phyloP scores from a whole-genome alignment of 2,797 vertebrate species.

The Hydrolagus colliei region DNA sequence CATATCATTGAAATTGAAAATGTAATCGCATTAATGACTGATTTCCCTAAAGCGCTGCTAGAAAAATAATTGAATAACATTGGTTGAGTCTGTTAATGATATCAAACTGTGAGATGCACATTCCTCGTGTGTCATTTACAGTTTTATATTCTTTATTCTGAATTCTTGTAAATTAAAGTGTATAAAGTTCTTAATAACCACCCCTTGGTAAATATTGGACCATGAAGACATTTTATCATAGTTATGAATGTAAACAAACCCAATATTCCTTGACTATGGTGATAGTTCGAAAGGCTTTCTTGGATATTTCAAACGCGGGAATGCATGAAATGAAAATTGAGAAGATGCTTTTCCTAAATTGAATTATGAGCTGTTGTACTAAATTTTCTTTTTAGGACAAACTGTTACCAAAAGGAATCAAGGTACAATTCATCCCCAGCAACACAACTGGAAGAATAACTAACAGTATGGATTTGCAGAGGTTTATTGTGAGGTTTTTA shows the following conservation, averaged over 20 bases:
- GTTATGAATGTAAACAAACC: background rate
- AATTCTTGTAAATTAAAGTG: background rate
- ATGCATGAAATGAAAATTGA: background rate
- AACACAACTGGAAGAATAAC: background rate
- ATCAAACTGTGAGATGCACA: background rate
- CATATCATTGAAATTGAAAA: background rate
- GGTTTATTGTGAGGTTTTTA: background rate
- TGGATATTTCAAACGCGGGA: background rate
- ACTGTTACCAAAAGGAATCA: background rate
- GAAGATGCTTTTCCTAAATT: slow-evolving; percentile 9
- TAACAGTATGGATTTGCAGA: background rate
- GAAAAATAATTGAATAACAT: background rate
- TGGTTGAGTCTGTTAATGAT: background rate
- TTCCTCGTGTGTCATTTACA: background rate
- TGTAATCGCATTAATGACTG: no score
- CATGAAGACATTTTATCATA: background rate
- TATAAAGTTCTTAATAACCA: background rate
- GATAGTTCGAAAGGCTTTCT: background rate
- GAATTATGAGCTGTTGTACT: background rate
- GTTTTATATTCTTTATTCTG: background rate
- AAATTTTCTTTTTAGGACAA: background rate
- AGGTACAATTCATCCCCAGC: background rate
- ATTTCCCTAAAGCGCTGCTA: no score
- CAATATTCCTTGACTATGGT: background rate
- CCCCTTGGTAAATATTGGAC: background rate